Evolutionary conservation across 2,797 vertebrate genomes (phyloP).

Genomic region (Liparis tanakae): DNA sequence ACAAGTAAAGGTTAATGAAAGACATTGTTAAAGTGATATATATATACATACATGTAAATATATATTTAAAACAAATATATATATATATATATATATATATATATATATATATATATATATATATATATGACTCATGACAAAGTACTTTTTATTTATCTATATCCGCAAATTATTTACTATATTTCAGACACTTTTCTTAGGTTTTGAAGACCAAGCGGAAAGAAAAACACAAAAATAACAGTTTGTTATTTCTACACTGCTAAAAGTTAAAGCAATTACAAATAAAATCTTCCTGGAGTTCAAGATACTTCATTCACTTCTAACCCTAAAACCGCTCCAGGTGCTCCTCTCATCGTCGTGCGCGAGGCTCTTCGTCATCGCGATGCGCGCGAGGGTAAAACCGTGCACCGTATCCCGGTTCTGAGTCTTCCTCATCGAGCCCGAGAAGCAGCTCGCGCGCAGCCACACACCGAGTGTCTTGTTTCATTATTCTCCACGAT

Average conservation of each 20-base stretch:
- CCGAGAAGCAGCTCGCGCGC: constrained; percentile 70
- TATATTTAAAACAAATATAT: too few species aligned
- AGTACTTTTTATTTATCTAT: neutral
- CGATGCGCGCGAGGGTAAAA: constrained; percentile 57
- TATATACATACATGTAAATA: too few species aligned
- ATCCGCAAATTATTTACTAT: neutral
- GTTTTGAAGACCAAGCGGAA: neutral
- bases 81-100: too few species aligned
- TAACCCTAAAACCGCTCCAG: too few species aligned
- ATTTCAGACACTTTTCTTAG: neutral
- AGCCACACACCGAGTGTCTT: constrained; percentile 64
- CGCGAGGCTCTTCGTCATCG: constrained; percentile 10
- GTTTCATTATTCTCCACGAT: constrained; percentile 77
- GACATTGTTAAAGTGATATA: too few species aligned
- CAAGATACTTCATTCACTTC: too few species aligned
- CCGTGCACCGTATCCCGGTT: too few species aligned
- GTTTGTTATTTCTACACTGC: neutral
- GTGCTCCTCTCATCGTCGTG: too few species aligned
- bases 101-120: too few species aligned
- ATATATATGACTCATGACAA: too few species aligned
- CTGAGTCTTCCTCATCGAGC: constrained; percentile 60
- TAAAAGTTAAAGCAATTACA: neutral
- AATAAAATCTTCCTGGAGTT: neutral
- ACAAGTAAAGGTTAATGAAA: too few species aligned
- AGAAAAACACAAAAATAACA: neutral